phyloP scores from a whole-genome alignment of 1,140 invertebrate genomes.

The Drosophila repleta region DNA sequence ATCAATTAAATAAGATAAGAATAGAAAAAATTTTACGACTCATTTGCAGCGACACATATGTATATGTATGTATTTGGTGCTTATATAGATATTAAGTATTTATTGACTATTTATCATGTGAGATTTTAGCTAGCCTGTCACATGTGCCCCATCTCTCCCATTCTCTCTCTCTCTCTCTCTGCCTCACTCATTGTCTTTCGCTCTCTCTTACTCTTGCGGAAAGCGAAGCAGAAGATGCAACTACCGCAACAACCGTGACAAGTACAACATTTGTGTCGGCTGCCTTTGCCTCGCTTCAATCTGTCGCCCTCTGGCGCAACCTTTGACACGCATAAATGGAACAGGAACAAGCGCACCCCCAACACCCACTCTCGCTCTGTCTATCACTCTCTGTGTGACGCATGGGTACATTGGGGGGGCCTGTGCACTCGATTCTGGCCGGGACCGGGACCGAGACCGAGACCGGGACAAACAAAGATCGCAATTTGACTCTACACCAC shows the following conservation, averaged over 20 bases:
- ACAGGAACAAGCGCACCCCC: constrained; percentile 56
- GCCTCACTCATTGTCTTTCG: background rate
- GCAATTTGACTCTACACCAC: constrained; percentile 84
- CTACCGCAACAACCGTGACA: constrained; percentile 80
- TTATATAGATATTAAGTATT: constrained; percentile 10
- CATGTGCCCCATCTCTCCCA: background rate
- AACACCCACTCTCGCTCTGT: background rate
- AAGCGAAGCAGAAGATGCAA: constrained; percentile 70
- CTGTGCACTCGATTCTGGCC: constrained; percentile 36
- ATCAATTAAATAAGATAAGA: constrained; percentile 36
- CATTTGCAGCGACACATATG: constrained; percentile 37
- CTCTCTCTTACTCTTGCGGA: constrained; percentile 3
- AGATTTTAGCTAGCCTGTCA: constrained; percentile 8
- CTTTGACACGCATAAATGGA: constrained; percentile 81
- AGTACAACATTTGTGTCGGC: constrained; percentile 80
- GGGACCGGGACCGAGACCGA: constrained; percentile 45
- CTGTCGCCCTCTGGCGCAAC: constrained; percentile 73
- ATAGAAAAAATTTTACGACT: constrained; percentile 38
- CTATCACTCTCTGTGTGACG: constrained; percentile 2
- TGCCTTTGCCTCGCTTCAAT: constrained; percentile 62
- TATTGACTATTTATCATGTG: constrained; percentile 26
- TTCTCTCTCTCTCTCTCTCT: background rate
- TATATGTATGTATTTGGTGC: background rate
- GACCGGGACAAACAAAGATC: constrained; percentile 79
- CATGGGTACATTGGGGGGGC: constrained; percentile 1